Conservation (phyloP, 2,113 vertebrate species). For the Notiomystis cincta region DNA sequence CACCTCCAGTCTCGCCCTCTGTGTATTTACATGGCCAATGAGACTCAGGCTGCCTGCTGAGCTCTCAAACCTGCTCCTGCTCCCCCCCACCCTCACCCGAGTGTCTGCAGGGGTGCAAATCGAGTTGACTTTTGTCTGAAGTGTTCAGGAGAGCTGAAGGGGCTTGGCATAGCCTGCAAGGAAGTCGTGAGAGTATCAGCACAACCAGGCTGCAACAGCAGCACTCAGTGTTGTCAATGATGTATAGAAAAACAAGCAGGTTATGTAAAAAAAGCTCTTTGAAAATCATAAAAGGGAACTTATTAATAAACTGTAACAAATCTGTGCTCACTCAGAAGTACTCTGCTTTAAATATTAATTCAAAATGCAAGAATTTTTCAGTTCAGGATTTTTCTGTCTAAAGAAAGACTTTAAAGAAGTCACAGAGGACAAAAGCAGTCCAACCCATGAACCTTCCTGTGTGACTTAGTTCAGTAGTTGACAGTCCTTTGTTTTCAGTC, state of each 20-base stretch:
- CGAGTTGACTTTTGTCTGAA: not conserved
- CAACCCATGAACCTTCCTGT: not conserved
- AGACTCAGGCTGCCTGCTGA: not conserved
- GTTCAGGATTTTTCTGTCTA: not conserved
- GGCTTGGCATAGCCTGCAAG: not conserved
- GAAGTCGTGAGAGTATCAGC: fast-evolving
- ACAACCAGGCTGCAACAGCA: not conserved
- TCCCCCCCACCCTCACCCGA: not conserved
- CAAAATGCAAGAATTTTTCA: not conserved
- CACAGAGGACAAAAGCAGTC: not conserved
- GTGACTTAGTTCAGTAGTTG: not conserved
- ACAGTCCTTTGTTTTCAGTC: not conserved
- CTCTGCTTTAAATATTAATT: not conserved
- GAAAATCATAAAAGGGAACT: not conserved
- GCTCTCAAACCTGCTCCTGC: not conserved
- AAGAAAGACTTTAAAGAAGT: not conserved
- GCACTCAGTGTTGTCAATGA: not conserved
- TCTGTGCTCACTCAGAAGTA: not conserved
- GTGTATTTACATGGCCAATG: not conserved
- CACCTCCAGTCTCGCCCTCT: not conserved
- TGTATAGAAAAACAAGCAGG: not conserved
- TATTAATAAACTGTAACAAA: not conserved
- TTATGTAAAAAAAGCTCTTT: not conserved
- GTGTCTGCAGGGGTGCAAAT: not conserved
- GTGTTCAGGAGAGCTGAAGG: not conserved